Conservation (phyloP, 2,888 invertebrate species). For the Nymphalis polychloros region DNA sequence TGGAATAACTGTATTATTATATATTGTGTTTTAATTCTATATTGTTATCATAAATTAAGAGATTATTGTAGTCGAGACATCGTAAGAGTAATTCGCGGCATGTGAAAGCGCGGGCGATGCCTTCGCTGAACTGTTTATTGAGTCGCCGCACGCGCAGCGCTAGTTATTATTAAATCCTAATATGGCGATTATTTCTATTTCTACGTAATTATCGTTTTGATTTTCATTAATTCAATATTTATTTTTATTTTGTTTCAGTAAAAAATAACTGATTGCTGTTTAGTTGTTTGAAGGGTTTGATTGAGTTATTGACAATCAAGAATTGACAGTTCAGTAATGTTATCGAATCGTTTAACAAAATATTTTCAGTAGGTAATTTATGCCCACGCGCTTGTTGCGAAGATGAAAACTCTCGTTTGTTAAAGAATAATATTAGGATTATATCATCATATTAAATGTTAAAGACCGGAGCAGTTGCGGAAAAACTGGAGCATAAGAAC, state of each 20-base stretch:
- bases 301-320: neutral
- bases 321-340: neutral
- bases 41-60: too few relatives aligned
- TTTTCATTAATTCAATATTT: neutral
- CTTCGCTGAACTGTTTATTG: conserved; percentile 17
- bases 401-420: too few relatives aligned
- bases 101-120: conserved; percentile 31
- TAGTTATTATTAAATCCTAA: conserved; percentile 13
- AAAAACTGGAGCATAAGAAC: too few relatives aligned
- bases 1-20: too few relatives aligned
- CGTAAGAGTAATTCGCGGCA: conserved; percentile 21
- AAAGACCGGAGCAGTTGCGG: too few relatives aligned
- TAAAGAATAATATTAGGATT: too few relatives aligned
- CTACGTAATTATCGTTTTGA: neutral
- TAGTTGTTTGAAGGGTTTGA: neutral
- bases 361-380: too few relatives aligned
- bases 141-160: conserved; percentile 19
- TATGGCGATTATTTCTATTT: conserved; percentile 8
- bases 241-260: too few relatives aligned
- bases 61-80: neutral
- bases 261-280: too few relatives aligned
- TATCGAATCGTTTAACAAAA: neutral
- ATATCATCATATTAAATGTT: too few relatives aligned
- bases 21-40: too few relatives aligned
- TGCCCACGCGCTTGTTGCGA: too few relatives aligned